These are phyloP conservation scores for Priocnemis perturbator DNA, from an alignment of 2,888 invertebrate genomes.

Conservation along the genomic window DNA sequence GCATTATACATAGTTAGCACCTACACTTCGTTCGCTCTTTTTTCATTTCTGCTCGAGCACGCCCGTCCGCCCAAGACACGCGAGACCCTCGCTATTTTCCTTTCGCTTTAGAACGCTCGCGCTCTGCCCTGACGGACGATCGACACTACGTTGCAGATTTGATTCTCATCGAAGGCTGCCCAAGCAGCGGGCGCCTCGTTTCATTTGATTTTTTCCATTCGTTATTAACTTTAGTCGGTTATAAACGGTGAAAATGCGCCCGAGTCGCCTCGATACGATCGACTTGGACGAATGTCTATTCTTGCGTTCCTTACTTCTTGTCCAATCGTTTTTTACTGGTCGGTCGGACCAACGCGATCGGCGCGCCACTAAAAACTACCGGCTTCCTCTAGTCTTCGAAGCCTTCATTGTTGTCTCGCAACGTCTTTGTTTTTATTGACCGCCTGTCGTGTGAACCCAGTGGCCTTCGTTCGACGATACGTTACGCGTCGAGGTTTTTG, in stretches of 20 bases:
- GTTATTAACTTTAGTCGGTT: slow-evolving; percentile 5
- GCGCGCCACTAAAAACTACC: neutral
- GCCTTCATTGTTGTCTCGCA: neutral
- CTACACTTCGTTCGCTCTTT: slow-evolving; percentile 29
- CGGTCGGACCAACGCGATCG: too few species aligned
- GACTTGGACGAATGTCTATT: slow-evolving; percentile 11
- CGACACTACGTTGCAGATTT: slow-evolving; percentile 18
- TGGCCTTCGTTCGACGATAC: neutral
- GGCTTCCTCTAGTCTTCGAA: slow-evolving; percentile 1
- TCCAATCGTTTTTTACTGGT: slow-evolving; percentile 1
- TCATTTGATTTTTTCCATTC: slow-evolving; percentile 14
- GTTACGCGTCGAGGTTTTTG: slow-evolving; percentile 2
- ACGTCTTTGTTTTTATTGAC: neutral
- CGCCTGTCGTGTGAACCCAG: neutral
- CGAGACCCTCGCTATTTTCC: too few species aligned
- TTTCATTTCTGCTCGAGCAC: neutral
- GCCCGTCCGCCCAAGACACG: too few species aligned
- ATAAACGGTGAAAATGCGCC: slow-evolving; percentile 3
- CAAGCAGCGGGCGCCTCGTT: slow-evolving; percentile 6
- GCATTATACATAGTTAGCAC: slow-evolving; percentile 50
- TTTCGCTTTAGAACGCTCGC: neutral
- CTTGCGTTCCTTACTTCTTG: neutral
- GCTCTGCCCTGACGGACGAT: neutral
- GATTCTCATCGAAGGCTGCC: slow-evolving; percentile 15
- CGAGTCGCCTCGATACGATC: slow-evolving; percentile 13